Evolutionary conservation across 2,113 vertebrate species (phyloP), one percentile per base, ranked within the genome.

Genomic region (Dinomys branickii): DNA sequence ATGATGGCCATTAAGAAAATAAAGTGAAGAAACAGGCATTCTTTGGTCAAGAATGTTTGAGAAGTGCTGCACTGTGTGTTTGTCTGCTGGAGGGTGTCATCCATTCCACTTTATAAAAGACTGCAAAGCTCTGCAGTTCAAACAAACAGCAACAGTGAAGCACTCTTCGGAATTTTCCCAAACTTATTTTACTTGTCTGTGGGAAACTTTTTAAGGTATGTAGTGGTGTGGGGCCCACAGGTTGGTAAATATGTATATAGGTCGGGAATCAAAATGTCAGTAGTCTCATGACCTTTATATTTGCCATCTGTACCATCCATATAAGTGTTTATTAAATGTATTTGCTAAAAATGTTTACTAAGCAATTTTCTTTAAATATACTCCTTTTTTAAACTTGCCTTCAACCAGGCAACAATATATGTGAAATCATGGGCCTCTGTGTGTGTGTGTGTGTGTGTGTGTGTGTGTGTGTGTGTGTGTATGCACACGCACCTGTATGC

Each of bases 371-470:
- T 89, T 82, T 94, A 77, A 82, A 94, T 65, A 8, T 3, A 85
- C 14, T 73, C 56, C 7, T n/a, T 94, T 94, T 95, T 56, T 13
- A 91, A 87, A 88, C 77, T 91, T 63, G n/a, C 11, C 84, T 63
- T 91, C 47, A 95, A 50, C 20, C 38, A 69, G 80, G 63, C 4
- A 94, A 94, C 20, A 20, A 54, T 30, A 85, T 30, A 17, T 16
- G 80, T 84, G 54, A 94, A 94, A 65, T 81, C 26, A 52, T 75
- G 92, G 44, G 54, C 19, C 67, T 22, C 7, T 4, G 0, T 80
- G 35, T n/a, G 33, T 83, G 41, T 61, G 6, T 61, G 33, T 38
- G 35, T 17, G 33, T 35, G 14, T n/a, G 67, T n/a, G 67, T 7
- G 35, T n/a, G 67, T 8, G 7, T n/a, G 67, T 8, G 7, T 19